Percentiles rank a stretch among this genome's conserved stretches.
phyloP scores from a whole-genome alignment of 1,140 invertebrate species.

The Amyelois transitella region DNA sequence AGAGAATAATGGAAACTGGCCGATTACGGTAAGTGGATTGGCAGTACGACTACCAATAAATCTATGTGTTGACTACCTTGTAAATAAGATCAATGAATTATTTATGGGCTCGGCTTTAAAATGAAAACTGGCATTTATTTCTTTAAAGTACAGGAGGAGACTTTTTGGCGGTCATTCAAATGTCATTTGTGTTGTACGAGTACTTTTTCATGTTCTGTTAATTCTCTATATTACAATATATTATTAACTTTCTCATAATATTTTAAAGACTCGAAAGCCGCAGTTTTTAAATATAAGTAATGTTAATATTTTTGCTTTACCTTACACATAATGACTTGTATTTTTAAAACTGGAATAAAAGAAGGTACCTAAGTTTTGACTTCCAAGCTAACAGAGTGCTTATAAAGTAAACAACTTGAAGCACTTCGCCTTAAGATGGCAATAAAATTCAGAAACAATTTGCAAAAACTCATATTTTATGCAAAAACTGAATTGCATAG shows the following conservation, averaged over 20 bases:
- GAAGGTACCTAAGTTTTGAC: not conserved
- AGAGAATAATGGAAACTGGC: not conserved
- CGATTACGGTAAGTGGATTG: not conserved
- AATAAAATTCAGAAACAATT: not conserved
- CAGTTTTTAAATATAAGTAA: no score
- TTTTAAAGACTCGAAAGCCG: no score
- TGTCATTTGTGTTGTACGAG: no score
- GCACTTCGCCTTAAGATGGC: not conserved
- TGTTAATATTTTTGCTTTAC: no score
- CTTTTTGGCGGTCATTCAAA: no score
- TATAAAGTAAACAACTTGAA: not conserved
- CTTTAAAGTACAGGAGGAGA: no score
- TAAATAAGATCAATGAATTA: not conserved
- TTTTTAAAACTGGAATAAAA: no score
- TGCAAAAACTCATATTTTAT: not conserved
- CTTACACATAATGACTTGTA: no score
- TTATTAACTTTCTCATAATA: no score
- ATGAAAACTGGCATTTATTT: no score
- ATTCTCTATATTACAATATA: no score
- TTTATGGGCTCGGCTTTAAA: not conserved
- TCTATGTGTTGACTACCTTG: not conserved
- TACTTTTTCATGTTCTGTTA: no score
- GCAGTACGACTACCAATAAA: not conserved
- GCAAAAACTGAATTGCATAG: not conserved
- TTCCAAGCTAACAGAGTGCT: not conserved